Conservation (phyloP, 2,888 invertebrate species). For the Caprella mutica region DNA sequence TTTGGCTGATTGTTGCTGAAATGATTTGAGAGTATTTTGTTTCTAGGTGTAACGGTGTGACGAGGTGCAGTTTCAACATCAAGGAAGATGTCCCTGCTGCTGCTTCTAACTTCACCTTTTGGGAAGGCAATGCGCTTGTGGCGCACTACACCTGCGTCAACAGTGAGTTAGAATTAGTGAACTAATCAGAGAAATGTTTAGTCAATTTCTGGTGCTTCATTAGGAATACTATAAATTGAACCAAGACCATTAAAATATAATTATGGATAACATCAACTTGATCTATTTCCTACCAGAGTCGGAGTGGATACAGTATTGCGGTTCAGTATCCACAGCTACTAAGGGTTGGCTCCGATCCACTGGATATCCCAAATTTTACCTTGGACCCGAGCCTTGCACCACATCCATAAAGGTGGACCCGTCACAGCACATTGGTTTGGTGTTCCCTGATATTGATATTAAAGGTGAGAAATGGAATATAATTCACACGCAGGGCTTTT, state of each 20-base stretch:
- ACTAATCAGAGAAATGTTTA: too few relatives aligned
- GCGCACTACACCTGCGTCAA: slow-evolving; percentile 13
- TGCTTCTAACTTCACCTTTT: neutral
- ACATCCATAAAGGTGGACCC: slow-evolving; percentile 47
- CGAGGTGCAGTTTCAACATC: slow-evolving; percentile 14
- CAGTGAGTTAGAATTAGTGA: slow-evolving; percentile 8
- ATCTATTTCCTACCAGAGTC: neutral
- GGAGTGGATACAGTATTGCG: slow-evolving; percentile 1
- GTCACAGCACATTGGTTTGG: slow-evolving; percentile 53
- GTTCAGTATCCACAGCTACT: slow-evolving; percentile 8
- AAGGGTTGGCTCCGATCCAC: slow-evolving; percentile 26
- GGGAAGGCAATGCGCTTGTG: slow-evolving; percentile 13
- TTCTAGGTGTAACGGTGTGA: slow-evolving; percentile 16
- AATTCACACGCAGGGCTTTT: too few relatives aligned
- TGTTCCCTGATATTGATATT: slow-evolving; percentile 58
- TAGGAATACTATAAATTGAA: too few relatives aligned
- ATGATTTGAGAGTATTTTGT: too few relatives aligned
- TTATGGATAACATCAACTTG: too few relatives aligned
- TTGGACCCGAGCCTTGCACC: slow-evolving; percentile 23
- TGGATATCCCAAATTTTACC: slow-evolving; percentile 29
- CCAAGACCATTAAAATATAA: too few relatives aligned
- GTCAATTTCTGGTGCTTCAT: too few relatives aligned
- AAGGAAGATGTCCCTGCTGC: slow-evolving; percentile 14
- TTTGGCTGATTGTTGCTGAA: too few relatives aligned
- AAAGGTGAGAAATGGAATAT: too few relatives aligned